A percentile compares a stretch with the other conserved stretches of the same genome.
phyloP scores from a whole-genome alignment of 2,888 invertebrate genomes.

The Cantharis lateralis region DNA sequence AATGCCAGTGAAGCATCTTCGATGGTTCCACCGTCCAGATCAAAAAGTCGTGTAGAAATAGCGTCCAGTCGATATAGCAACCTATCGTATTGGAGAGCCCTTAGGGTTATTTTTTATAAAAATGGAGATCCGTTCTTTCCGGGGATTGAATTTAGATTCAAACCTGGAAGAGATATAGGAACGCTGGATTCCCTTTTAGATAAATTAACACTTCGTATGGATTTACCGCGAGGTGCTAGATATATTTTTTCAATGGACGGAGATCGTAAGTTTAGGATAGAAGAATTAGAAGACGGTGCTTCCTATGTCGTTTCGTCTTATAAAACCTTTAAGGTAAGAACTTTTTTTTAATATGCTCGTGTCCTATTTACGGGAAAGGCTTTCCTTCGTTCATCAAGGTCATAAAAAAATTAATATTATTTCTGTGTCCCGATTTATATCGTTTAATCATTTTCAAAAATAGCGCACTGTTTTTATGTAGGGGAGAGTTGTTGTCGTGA shows the following conservation, averaged over 20 bases:
- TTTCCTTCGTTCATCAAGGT: background rate
- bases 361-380: background rate
- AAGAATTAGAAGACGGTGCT: constrained; percentile 88
- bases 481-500: constrained; percentile 26
- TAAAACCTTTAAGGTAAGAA: constrained; percentile 85
- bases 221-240: constrained; percentile 85
- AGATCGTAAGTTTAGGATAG: constrained; percentile 79
- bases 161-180: constrained; percentile 85
- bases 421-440: constrained; percentile 6
- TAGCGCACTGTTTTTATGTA: constrained; percentile 19
- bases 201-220: constrained; percentile 84
- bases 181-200: constrained; percentile 85
- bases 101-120: constrained; percentile 86
- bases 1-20: constrained; percentile 66
- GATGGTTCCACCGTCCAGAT: constrained; percentile 60
- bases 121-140: constrained; percentile 94
- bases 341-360: background rate
- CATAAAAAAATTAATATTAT: constrained; percentile 3
- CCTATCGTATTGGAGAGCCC: constrained; percentile 84
- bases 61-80: constrained; percentile 70
- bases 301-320: constrained; percentile 92
- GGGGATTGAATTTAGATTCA: constrained; percentile 86
- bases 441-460: constrained; percentile 25
- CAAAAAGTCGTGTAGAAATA: constrained; percentile 61
- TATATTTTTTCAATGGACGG: constrained; percentile 94